Evolutionary conservation across 2,797 vertebrate species (phyloP).

Genomic region (Myotis pilosus): DNA sequence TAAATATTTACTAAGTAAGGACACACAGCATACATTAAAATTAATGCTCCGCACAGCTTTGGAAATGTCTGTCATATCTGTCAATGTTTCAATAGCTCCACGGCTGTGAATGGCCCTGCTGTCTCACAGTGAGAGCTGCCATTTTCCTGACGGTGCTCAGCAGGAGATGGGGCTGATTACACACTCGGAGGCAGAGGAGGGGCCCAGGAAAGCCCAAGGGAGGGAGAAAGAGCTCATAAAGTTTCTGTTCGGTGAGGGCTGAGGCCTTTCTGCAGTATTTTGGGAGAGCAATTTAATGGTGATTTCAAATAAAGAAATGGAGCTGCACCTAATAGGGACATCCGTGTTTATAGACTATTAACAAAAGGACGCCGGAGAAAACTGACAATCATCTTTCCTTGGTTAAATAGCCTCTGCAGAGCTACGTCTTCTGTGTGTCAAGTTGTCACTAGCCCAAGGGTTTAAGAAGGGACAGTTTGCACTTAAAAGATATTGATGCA

Average conservation of each 20-base stretch:
- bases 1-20: conserved; percentile 82
- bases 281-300: conserved; percentile 53
- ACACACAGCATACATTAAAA: conserved; percentile 81
- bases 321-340: conserved; percentile 21
- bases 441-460: conserved; percentile 61
- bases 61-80: conserved; percentile 78
- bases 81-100: conserved; percentile 72
- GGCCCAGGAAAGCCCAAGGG: conserved; percentile 63
- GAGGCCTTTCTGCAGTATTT: conserved; percentile 22
- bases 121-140: conserved; percentile 69
- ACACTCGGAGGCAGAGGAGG: conserved; percentile 43
- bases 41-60: conserved; percentile 76
- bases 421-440: conserved; percentile 57
- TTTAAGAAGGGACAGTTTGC: conserved; percentile 63
- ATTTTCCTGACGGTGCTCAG: conserved; percentile 62
- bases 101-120: conserved; percentile 63
- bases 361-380: conserved; percentile 50
- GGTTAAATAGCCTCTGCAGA: conserved; percentile 62
- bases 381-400: conserved; percentile 51
- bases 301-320: conserved; percentile 67
- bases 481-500: conserved; percentile 66
- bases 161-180: conserved; percentile 44
- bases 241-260: conserved; percentile 50
- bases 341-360: conserved; percentile 59
- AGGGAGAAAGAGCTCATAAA: conserved; percentile 39